Base-by-base conservation (phyloP, 30 jellyfish, hydroid and myxozoan species). In the Aurelia coerulea region DNA sequence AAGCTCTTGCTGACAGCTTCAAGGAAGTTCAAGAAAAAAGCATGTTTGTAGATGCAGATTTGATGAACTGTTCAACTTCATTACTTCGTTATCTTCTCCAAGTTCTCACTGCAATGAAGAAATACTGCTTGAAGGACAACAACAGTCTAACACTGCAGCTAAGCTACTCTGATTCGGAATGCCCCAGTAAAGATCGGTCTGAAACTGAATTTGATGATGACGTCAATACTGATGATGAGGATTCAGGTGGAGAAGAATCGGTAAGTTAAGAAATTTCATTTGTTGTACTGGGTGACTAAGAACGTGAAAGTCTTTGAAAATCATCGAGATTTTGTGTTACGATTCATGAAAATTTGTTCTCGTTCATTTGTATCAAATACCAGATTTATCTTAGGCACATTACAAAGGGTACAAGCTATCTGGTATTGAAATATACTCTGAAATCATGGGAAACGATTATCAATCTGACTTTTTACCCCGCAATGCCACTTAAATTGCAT, bases 171-270 rank as follows among this genome's bases (percentile, higher is more conserved):
- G 91, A 81, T 6, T 50, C 84, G 3, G 91, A 81, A 3, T 81
- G 31, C 50, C 69, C 53, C 14, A 56, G 91, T 52, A 81, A 62
- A 39, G 91, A 81, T 81, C 84, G 84, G 35, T 1, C 69, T 39
- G 91, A 81, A 12, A 53, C 71, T 32, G 91, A 81, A 10, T 14
- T 29, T 16, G 91, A 81, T 53, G 91, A 81, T 10, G 91, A 81
- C 37, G 17, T 81, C 35, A 81, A 86, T 37, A 65, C 79, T 10
- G 98, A 92, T 29, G 96, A 86, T 39, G 98, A 88, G 19, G 97
- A 82, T 14, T 68, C 94, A 1, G 87, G 79, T 16, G 96, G 89
- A 16, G 98, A 93, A 73, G 98, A 88, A 71, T 93, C 96, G 71
- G 98, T 93, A 76, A 23, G 94, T 74, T 11, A 19, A 4, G 33